These are phyloP conservation scores for Calephelis perditalis DNA, from an alignment of 2,888 invertebrate genomes.

Conservation along the genomic window DNA sequence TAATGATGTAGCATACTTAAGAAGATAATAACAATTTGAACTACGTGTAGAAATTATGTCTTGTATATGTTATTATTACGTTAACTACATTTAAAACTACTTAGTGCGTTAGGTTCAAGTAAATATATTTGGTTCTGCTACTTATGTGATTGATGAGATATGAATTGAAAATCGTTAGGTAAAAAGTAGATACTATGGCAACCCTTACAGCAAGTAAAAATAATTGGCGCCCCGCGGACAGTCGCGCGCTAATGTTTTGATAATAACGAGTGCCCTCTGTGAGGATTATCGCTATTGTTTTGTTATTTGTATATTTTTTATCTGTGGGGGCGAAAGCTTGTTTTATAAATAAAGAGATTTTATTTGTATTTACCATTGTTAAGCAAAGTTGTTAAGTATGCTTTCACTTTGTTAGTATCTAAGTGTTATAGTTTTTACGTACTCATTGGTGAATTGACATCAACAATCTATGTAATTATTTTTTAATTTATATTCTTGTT, in stretches of 20 bases:
- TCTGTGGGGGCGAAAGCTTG: conserved; percentile 37
- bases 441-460: background rate
- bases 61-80: too few relatives aligned
- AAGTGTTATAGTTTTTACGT: background rate
- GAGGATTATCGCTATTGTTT: conserved; percentile 62
- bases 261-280: conserved; percentile 67
- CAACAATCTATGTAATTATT: too few relatives aligned
- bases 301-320: conserved; percentile 52
- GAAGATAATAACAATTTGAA: too few relatives aligned
- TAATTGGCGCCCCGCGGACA: conserved; percentile 74
- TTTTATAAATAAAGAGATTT: conserved; percentile 42
- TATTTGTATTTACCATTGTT: conserved; percentile 14
- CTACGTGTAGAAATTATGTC: too few relatives aligned
- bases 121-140: too few relatives aligned
- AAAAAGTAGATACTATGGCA: background rate
- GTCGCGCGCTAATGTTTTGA: conserved; percentile 68
- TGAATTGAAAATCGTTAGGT: too few relatives aligned
- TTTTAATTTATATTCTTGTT: too few relatives aligned
- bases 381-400: too few relatives aligned
- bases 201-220: conserved; percentile 39
- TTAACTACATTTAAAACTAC: too few relatives aligned
- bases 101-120: too few relatives aligned
- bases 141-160: too few relatives aligned
- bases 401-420: background rate
- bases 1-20: too few relatives aligned